These are phyloP conservation scores for Camponotus fellah DNA, from an alignment of 2,888 invertebrate species.

Conservation along the genomic window DNA sequence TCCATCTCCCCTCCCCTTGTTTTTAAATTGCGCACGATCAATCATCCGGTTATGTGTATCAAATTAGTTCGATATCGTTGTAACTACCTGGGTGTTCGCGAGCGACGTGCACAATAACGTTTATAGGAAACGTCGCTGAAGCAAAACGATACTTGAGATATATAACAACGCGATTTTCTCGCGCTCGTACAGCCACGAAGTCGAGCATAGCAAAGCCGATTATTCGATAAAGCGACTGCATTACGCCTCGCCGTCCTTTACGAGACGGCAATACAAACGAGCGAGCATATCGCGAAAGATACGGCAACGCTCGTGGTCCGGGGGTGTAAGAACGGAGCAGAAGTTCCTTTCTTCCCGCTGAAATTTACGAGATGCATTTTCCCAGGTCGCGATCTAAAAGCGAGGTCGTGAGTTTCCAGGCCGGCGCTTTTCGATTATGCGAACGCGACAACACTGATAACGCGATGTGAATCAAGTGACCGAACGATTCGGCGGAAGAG, in stretches of 20 bases:
- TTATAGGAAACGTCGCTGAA: neutral
- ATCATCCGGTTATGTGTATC: neutral
- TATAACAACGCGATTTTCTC: constrained; percentile 53
- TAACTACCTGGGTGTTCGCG: neutral
- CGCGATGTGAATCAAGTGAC: constrained; percentile 72
- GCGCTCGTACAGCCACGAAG: neutral
- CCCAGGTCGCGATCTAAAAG: neutral
- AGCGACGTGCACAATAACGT: neutral
- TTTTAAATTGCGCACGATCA: neutral
- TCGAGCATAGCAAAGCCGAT: constrained; percentile 4
- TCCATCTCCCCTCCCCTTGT: neutral
- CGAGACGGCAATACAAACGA: constrained; percentile 25
- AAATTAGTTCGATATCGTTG: constrained; percentile 8
- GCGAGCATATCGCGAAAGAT: constrained; percentile 16
- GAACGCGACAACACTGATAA: constrained; percentile 71
- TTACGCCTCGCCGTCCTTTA: constrained; percentile 16
- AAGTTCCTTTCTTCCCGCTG: neutral
- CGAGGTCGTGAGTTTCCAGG: constrained; percentile 38
- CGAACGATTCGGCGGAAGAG: constrained; percentile 44
- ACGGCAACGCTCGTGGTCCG: constrained; percentile 5
- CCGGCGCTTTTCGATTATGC: constrained; percentile 65
- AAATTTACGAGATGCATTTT: constrained; percentile 37
- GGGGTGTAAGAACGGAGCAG: neutral
- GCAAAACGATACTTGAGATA: neutral
- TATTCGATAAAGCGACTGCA: constrained; percentile 32